phyloP scores from a whole-genome alignment of 2,888 invertebrate species.

The Meloe dianella region DNA sequence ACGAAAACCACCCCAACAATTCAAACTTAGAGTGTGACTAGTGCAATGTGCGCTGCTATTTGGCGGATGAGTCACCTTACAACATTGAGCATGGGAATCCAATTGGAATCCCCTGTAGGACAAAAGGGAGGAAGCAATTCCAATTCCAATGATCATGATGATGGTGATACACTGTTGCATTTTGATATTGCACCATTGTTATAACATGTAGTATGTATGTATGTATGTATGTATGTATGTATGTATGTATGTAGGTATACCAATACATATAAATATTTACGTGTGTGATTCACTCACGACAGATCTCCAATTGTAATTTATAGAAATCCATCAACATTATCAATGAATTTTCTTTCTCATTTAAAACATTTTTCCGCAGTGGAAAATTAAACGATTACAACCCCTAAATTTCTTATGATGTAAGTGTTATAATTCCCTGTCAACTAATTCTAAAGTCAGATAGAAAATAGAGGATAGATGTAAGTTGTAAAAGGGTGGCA shows the following conservation, averaged over 20 bases:
- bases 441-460: slow-evolving; percentile 23
- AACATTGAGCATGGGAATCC: slow-evolving; percentile 53
- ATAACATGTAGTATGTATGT: no score
- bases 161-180: slow-evolving; percentile 38
- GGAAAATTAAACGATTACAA: background rate
- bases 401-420: background rate
- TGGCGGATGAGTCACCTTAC: slow-evolving; percentile 54
- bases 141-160: slow-evolving; percentile 8
- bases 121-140: slow-evolving; percentile 17
- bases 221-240: no score
- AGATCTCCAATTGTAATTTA: no score
- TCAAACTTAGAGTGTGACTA: slow-evolving; percentile 34
- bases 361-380: background rate
- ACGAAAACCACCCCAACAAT: slow-evolving; percentile 47
- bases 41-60: slow-evolving; percentile 52
- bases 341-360: background rate
- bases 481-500: slow-evolving; percentile 38
- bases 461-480: slow-evolving; percentile 9
- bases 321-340: no score
- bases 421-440: slow-evolving; percentile 17
- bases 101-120: slow-evolving; percentile 51
- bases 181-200: slow-evolving; percentile 37
- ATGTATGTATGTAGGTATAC: no score
- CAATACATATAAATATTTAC: no score
- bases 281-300: background rate